Evolutionary conservation across 2,113 vertebrate species (phyloP).

Genomic region (Synodontis membranacea): DNA sequence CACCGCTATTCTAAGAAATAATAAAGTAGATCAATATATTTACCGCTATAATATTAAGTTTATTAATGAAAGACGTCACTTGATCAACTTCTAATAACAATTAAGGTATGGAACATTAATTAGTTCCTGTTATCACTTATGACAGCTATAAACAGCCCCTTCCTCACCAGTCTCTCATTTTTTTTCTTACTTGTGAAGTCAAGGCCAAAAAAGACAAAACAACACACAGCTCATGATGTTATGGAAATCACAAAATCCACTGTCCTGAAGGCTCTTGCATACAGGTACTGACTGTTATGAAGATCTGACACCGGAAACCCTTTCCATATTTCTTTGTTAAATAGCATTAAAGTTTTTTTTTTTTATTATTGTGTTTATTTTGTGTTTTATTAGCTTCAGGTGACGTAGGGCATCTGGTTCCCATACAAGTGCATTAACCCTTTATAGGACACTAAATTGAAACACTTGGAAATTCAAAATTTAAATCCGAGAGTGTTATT

Average conservation of each 20-base stretch:
- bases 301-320: background rate
- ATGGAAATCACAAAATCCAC: background rate
- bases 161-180: background rate
- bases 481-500: too few species aligned
- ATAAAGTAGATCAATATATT: background rate
- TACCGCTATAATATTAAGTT: background rate
- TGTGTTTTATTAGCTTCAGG: background rate
- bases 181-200: background rate
- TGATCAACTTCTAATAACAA: background rate
- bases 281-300: background rate
- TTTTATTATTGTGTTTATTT: too few species aligned
- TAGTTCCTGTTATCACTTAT: background rate
- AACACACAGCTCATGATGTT: background rate
- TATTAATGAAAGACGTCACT: background rate
- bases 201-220: background rate
- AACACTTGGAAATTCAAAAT: too few species aligned
- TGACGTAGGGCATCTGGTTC: background rate
- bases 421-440: background rate
- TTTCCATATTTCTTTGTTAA: background rate
- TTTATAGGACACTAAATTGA: too few species aligned
- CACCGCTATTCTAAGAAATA: background rate
- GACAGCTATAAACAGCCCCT: background rate
- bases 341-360: too few species aligned
- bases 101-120: background rate
- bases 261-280: background rate